These are phyloP conservation scores for Microtus richardsoni DNA, from an alignment of 2,113 vertebrate genomes.

Conservation along the genomic window DNA sequence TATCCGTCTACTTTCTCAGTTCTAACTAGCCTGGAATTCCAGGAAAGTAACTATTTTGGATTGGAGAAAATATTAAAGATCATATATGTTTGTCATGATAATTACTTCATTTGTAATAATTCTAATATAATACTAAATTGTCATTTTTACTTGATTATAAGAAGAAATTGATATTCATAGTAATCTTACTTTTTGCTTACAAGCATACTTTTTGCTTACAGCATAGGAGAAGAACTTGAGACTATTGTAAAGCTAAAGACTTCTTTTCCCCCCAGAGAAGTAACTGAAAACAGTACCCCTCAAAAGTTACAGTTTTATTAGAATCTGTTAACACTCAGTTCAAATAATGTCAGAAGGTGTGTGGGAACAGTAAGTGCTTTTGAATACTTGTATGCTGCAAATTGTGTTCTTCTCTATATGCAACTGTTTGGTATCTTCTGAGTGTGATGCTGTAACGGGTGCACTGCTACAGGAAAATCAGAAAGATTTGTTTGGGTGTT, in stretches of 20 bases:
- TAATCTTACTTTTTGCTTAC: conserved; percentile 14
- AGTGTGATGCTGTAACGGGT: neutral
- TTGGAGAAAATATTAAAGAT: conserved; percentile 39
- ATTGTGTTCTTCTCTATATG: neutral
- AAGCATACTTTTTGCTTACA: neutral
- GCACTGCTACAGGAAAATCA: conserved; percentile 32
- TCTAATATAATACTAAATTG: neutral
- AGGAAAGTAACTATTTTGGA: conserved; percentile 24
- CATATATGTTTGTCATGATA: neutral
- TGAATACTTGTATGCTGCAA: neutral
- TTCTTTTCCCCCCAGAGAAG: neutral
- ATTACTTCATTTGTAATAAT: neutral
- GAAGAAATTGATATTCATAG: conserved; percentile 16
- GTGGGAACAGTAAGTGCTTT: conserved; percentile 1
- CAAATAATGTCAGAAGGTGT: conserved; percentile 19
- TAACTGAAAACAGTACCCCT: conserved; percentile 5
- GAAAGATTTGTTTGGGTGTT: conserved; percentile 20
- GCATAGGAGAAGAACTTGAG: neutral
- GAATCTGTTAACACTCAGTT: neutral
- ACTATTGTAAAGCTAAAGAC: neutral
- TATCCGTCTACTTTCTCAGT: neutral
- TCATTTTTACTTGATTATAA: conserved; percentile 44
- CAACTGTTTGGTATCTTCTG: neutral
- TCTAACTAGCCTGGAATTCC: neutral
- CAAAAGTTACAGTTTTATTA: conserved; percentile 31